Evolutionary conservation across 1,140 invertebrate species (phyloP).

Genomic region (Linepithema humile): DNA sequence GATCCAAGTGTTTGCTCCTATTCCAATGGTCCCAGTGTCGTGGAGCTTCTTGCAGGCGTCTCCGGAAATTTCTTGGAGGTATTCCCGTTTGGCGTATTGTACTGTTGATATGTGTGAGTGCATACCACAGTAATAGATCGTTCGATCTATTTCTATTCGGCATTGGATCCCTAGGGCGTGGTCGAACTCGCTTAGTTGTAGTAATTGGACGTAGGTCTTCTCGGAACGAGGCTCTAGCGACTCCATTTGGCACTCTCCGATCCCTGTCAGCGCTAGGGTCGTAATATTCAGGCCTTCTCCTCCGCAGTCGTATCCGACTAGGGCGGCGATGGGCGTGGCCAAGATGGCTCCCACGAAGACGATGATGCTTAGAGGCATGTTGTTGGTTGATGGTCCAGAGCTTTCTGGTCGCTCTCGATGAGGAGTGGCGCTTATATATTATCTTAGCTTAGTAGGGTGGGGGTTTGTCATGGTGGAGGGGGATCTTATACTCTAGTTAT

Average conservation of each 20-base stretch:
- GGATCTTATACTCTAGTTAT: neutral
- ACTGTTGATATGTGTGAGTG: conserved; percentile 56
- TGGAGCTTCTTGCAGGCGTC: neutral
- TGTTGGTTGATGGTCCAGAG: too few relatives aligned
- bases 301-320: too few relatives aligned
- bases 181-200: conserved; percentile 56
- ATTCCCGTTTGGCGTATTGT: conserved; percentile 3
- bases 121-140: conserved; percentile 61
- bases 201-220: conserved; percentile 37
- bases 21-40: neutral
- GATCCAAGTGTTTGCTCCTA: neutral
- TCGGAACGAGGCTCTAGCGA: neutral
- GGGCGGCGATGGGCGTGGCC: too few relatives aligned
- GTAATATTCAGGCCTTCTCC: too few relatives aligned
- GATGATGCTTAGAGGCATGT: too few relatives aligned
- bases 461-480: too few relatives aligned
- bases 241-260: too few relatives aligned
- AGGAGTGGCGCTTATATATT: too few relatives aligned
- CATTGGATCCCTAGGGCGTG: conserved; percentile 55
- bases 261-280: too few relatives aligned
- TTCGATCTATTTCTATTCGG: conserved; percentile 56
- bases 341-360: too few relatives aligned
- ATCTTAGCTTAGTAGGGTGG: too few relatives aligned
- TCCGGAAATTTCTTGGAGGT: neutral
- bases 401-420: too few relatives aligned